Evolutionary conservation across 2,797 vertebrate species (phyloP).

Genomic region (Hydrolagus colliei): DNA sequence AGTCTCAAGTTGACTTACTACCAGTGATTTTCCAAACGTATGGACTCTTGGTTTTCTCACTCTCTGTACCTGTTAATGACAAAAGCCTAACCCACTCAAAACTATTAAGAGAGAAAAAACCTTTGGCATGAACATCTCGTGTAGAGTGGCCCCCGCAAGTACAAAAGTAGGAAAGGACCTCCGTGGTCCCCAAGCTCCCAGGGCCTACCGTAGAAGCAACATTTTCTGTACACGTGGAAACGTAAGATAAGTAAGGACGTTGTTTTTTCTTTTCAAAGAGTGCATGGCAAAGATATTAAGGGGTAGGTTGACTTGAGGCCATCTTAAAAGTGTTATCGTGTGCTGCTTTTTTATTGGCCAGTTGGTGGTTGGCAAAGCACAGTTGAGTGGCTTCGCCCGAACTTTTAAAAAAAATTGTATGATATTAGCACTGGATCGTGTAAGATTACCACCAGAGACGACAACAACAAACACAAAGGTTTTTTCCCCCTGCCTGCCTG

Average conservation of each 20-base stretch:
- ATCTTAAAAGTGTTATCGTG: conserved; percentile 61
- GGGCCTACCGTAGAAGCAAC: conserved; percentile 54
- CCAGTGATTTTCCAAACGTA: conserved; percentile 52
- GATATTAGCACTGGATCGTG: conserved; percentile 63
- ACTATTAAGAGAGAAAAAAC: conserved; percentile 39
- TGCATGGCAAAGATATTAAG: conserved; percentile 52
- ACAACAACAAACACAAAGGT: conserved; percentile 15
- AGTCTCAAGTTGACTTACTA: conserved; percentile 39
- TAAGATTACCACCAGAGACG: conserved; percentile 28
- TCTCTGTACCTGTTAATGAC: conserved; percentile 54
- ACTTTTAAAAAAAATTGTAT: conserved; percentile 28
- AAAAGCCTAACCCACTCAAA: conserved; percentile 46
- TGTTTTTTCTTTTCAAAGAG: conserved; percentile 45
- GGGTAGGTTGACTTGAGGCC: conserved; percentile 56
- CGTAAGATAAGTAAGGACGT: conserved; percentile 37
- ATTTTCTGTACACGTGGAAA: conserved; percentile 52
- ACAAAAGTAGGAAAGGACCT: conserved; percentile 48
- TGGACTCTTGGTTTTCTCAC: conserved; percentile 45
- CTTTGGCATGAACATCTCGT: conserved; percentile 33
- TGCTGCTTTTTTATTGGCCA: conserved; percentile 72
- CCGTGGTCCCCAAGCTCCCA: conserved; percentile 44
- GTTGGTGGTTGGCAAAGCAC: conserved; percentile 41
- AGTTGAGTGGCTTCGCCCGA: conserved; percentile 12
- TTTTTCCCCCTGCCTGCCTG: neutral
- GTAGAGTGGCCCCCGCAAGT: conserved; percentile 41